Percentiles rank a stretch among this genome's conserved stretches.
These are phyloP conservation scores for Micrasema longulum DNA, from an alignment of 1,140 invertebrate species.

Conservation along the genomic window DNA sequence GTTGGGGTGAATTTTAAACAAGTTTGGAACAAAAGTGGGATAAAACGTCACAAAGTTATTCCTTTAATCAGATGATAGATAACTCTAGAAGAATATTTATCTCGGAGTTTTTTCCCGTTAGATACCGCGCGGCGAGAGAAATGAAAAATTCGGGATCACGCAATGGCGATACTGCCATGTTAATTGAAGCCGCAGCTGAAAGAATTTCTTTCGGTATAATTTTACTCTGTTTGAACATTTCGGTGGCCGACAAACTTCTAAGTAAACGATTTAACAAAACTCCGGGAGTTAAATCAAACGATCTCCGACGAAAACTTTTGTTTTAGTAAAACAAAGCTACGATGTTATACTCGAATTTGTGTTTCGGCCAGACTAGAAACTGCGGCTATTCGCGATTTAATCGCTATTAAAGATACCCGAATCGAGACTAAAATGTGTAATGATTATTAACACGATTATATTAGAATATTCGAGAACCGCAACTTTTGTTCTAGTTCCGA, in stretches of 20 bases:
- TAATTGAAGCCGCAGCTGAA: conserved; percentile 3
- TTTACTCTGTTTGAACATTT: conserved; percentile 6
- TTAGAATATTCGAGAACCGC: too few species aligned
- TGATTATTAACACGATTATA: too few species aligned
- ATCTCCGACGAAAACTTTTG: conserved; percentile 2
- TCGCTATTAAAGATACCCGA: too few species aligned
- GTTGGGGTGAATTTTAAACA: conserved; percentile 39
- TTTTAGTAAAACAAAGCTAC: conserved; percentile 5
- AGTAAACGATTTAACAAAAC: conserved; percentile 22
- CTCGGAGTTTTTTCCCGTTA: conserved; percentile 1
- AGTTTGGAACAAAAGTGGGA: conserved; percentile 36
- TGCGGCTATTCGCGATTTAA: too few species aligned
- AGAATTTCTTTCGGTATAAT: conserved; percentile 1
- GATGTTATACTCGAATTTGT: neutral
- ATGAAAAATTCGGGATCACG: neutral
- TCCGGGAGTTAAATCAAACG: conserved; percentile 15
- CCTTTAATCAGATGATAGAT: conserved; percentile 41
- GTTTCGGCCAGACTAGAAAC: too few species aligned
- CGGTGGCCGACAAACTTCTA: conserved; percentile 1
- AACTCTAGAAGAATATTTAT: conserved; percentile 36
- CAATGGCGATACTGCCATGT: neutral
- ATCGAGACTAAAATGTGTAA: too few species aligned
- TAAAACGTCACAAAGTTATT: conserved; percentile 37
- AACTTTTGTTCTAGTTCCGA: too few species aligned
- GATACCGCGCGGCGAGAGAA: conserved; percentile 2